Evolutionary conservation across 1,140 invertebrate genomes (phyloP), one percentile per base, ranked within the genome.

Genomic region (Drosophila tsacasi): DNA sequence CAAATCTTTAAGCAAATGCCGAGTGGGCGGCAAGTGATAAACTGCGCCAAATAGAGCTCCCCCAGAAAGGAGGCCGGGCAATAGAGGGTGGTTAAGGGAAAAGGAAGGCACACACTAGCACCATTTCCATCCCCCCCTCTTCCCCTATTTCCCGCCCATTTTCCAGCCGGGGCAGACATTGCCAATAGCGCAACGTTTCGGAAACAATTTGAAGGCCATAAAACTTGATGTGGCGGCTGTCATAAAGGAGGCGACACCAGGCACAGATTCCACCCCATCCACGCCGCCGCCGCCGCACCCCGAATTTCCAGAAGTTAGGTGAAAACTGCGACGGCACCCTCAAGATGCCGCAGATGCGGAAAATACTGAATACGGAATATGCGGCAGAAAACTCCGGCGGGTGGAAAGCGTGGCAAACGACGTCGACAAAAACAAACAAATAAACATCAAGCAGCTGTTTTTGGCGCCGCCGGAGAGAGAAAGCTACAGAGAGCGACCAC

Each of bases 191-290:
- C 77, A 89, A 84, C 81, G 82, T 90, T 90, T 90, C 82, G 85
- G 85, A 89, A 89, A 89, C 85, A 89, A 89, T 89, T 89, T 90
- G 83, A 89, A 90, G 85, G 85, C 85, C 82, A 85, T 89, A 89
- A 89, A 89, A 89, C 64, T 84, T 90, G 85, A 89, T 89, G 84
- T 89, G 81, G 67, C 76, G 55, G 57, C 63, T 60, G 75, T 78
- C 75, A 77, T 78, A 69, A 78, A 78, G 57, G 64, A 67, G 75
- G 75, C 79, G 71, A 74, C 81, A 68, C 64, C 77, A 72, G 76
- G 60, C 65, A 73, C 65, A 76, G 75, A 71, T 68, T 71, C 67
- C 25, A 35, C 47, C 63, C 27, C 50, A 32, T 27, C 5, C 32
- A 35, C 3, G 12, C 32, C 47, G 12, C 12, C 46, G 12, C 12